These are phyloP conservation scores for Stomatorhinus ivindoensis DNA, from an alignment of 2,113 vertebrate species.

Conservation along the genomic window DNA sequence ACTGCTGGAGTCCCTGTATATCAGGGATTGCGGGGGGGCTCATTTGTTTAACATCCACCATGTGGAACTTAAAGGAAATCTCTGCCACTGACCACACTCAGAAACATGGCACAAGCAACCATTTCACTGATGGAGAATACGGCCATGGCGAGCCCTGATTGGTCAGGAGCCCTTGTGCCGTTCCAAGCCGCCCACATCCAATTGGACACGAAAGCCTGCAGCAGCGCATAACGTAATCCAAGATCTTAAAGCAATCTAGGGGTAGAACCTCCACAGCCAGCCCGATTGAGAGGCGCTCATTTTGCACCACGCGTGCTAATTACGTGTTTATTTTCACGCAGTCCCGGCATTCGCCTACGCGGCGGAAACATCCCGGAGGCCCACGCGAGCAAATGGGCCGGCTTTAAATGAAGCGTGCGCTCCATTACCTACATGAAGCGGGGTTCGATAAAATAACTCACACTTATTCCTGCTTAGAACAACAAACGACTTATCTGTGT, in stretches of 20 bases:
- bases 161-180: not conserved
- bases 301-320: not conserved
- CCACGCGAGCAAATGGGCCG: slow-evolving; percentile 43
- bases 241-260: not conserved
- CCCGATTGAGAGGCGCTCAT: not conserved
- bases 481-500: slow-evolving; percentile 59
- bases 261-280: not conserved
- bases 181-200: not conserved
- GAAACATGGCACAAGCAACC: not conserved
- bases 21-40: not conserved
- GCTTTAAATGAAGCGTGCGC: slow-evolving; percentile 37
- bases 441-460: slow-evolving; percentile 58
- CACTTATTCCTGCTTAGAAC: slow-evolving; percentile 52
- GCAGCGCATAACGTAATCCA: not conserved
- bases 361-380: slow-evolving; percentile 24
- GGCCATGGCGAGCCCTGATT: not conserved
- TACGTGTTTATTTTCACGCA: slow-evolving; percentile 19
- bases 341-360: slow-evolving; percentile 18
- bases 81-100: not conserved
- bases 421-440: slow-evolving; percentile 42
- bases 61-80: not conserved
- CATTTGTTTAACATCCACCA: not conserved
- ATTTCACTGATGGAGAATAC: not conserved
- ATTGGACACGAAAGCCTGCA: not conserved
- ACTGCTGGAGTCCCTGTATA: not conserved